These are phyloP conservation scores for Neuroscelio doddi DNA, from an alignment of 2,888 invertebrate species.

Conservation along the genomic window DNA sequence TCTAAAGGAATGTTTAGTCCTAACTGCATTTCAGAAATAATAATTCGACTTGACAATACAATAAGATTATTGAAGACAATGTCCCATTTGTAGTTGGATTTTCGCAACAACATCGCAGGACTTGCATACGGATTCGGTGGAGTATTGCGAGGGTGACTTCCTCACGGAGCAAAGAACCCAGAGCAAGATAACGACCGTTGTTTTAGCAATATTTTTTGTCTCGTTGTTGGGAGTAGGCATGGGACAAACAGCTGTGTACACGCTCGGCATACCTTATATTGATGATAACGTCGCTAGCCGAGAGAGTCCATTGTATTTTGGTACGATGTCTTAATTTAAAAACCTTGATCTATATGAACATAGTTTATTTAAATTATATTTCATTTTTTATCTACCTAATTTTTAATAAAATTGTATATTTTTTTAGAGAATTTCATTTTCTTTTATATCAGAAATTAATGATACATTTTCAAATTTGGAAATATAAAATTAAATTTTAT, in stretches of 20 bases:
- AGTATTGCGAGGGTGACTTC: conserved; percentile 77
- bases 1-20: too few species aligned
- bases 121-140: conserved; percentile 53
- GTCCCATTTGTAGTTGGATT: conserved; percentile 54
- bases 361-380: too few species aligned
- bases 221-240: conserved; percentile 91
- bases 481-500: too few species aligned
- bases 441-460: too few species aligned
- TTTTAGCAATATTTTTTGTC: conserved; percentile 90
- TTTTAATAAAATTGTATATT: too few species aligned
- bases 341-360: too few species aligned
- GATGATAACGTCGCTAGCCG: conserved; percentile 94
- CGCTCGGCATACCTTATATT: conserved; percentile 93
- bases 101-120: conserved; percentile 47
- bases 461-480: too few species aligned
- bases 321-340: too few species aligned
- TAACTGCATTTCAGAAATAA: too few species aligned
- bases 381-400: too few species aligned
- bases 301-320: conserved; percentile 93
- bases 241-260: conserved; percentile 94
- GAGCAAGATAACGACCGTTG: conserved; percentile 84
- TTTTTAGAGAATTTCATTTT: too few species aligned
- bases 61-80: too few species aligned
- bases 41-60: conserved; percentile 9
- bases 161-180: conserved; percentile 80